Conservation (phyloP, 2,113 vertebrate genomes). For the Phasianus colchicus region DNA sequence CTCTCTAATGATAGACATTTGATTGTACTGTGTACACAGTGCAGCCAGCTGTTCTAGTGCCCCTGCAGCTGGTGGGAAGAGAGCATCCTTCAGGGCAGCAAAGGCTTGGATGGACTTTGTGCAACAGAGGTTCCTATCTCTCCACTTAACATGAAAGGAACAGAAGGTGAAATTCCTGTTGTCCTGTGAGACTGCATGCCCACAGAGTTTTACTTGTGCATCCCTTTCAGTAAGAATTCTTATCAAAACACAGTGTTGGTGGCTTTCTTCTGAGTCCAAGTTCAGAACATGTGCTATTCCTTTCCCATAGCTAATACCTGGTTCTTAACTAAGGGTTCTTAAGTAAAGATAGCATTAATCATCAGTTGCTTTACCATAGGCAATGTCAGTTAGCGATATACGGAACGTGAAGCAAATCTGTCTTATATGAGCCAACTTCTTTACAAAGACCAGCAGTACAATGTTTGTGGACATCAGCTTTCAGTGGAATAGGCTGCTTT, state of each 20-base stretch:
- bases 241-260: background rate
- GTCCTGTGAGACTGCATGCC: rapidly evolving
- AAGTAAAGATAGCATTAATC: background rate
- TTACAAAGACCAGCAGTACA: background rate
- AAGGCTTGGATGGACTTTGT: background rate
- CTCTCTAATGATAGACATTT: background rate
- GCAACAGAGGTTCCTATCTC: background rate
- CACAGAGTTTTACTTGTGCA: background rate
- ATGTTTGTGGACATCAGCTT: background rate
- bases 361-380: background rate
- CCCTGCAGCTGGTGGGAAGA: background rate
- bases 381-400: background rate
- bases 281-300: background rate
- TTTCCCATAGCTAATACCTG: background rate
- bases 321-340: background rate
- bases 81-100: background rate
- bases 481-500: background rate
- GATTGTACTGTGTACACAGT: background rate
- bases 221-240: background rate
- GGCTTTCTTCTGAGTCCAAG: background rate
- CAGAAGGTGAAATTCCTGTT: background rate
- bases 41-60: background rate
- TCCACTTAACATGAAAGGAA: background rate
- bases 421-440: background rate
- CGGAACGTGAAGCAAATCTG: background rate